phyloP scores from a whole-genome alignment of 2,888 invertebrate species.

The Drosophila setosimentum region DNA sequence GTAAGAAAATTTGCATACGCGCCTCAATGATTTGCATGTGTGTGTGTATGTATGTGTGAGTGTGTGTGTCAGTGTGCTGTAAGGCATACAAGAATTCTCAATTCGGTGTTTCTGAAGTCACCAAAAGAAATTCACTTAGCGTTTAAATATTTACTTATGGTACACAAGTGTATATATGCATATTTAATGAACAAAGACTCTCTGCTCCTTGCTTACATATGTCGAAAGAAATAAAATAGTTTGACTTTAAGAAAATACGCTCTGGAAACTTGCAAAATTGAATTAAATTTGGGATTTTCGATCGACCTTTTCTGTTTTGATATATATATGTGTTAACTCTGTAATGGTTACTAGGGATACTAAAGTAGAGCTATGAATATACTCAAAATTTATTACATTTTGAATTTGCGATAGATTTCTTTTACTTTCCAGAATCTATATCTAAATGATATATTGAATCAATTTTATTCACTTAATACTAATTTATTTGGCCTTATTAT shows the following conservation, averaged over 20 bases:
- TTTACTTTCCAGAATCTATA: neutral
- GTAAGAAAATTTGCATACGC: slow-evolving; percentile 71
- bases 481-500: neutral
- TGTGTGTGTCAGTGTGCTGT: slow-evolving; percentile 15
- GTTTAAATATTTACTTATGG: slow-evolving; percentile 41
- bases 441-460: neutral
- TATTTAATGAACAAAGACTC: slow-evolving; percentile 36
- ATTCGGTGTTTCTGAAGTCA: slow-evolving; percentile 53
- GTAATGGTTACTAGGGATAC: neutral
- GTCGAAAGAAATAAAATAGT: slow-evolving; percentile 19
- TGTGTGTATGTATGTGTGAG: neutral
- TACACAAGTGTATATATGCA: slow-evolving; percentile 24
- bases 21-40: slow-evolving; percentile 53
- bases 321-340: too few species aligned
- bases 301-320: neutral
- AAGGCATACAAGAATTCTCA: slow-evolving; percentile 16
- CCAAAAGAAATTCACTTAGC: slow-evolving; percentile 55
- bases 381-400: accelerated
- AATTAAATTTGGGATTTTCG: neutral
- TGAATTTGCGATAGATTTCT: accelerated
- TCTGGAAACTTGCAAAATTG: neutral
- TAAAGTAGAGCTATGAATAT: neutral
- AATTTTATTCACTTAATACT: neutral
- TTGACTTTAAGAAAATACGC: neutral
- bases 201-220: neutral